Conservation (phyloP, 2,888 invertebrate species). For the Parnassius smintheus region DNA sequence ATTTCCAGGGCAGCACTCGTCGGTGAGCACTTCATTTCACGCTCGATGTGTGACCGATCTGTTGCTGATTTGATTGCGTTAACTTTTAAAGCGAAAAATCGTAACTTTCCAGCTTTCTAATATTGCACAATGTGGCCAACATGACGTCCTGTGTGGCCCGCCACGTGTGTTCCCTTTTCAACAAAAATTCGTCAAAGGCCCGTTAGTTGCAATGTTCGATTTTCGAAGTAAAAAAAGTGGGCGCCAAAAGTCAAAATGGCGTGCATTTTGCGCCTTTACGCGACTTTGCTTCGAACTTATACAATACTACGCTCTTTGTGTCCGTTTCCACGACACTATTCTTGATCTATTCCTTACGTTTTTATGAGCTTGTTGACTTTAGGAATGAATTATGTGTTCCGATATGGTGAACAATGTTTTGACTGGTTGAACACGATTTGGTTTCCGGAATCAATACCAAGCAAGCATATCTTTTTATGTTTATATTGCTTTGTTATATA, state of each 20-base stretch:
- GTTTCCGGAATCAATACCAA: constrained; percentile 27
- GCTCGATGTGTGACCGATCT: constrained; percentile 60
- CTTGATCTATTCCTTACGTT: constrained; percentile 57
- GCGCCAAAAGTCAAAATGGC: constrained; percentile 46
- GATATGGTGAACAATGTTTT: constrained; percentile 55
- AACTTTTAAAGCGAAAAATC: constrained; percentile 58
- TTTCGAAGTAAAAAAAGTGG: constrained; percentile 55
- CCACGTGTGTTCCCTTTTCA: constrained; percentile 63
- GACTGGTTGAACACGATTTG: constrained; percentile 49
- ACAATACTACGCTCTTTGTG: constrained; percentile 57
- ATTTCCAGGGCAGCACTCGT: constrained; percentile 49
- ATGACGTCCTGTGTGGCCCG: constrained; percentile 71
- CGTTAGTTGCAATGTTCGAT: constrained; percentile 65
- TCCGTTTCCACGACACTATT: constrained; percentile 47
- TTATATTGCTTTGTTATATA: too few relatives aligned
- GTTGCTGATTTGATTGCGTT: constrained; percentile 63
- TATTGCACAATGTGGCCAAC: constrained; percentile 59
- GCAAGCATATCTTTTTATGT: background rate
- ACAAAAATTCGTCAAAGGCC: constrained; percentile 75
- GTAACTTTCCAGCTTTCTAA: constrained; percentile 58
- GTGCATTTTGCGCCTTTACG: constrained; percentile 41
- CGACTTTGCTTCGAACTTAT: constrained; percentile 32
- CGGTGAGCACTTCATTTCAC: constrained; percentile 66
- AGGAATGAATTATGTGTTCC: constrained; percentile 68
- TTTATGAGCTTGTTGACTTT: constrained; percentile 64